These are phyloP conservation scores for Sminthurides aquaticus DNA, from an alignment of 2,888 invertebrate genomes.

Conservation along the genomic window DNA sequence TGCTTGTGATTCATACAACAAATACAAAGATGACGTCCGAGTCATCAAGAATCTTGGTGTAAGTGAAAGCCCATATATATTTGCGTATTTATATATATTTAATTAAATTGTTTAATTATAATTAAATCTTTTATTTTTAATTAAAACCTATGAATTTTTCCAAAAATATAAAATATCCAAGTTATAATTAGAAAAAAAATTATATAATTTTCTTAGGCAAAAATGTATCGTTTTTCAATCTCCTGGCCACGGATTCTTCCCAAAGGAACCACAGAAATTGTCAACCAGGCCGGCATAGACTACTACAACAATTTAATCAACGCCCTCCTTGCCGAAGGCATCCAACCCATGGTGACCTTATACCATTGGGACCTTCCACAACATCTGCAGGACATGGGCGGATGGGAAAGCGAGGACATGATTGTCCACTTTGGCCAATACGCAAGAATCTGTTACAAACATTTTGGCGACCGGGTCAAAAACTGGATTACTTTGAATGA, in stretches of 20 bases:
- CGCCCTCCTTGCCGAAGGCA: conserved; percentile 15
- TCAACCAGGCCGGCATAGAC: conserved; percentile 24
- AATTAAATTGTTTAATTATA: too few relatives aligned
- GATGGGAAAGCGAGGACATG: conserved; percentile 19
- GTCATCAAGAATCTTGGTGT: conserved; percentile 44
- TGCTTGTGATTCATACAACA: conserved; percentile 49
- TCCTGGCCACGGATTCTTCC: conserved; percentile 19
- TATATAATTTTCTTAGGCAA: conserved; percentile 9
- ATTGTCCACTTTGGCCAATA: conserved; percentile 18
- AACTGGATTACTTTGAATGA: conserved; percentile 26
- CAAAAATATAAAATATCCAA: background rate
- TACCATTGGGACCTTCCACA: conserved; percentile 29
- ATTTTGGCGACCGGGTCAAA: conserved; percentile 25
- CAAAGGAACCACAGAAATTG: background rate
- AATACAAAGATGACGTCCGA: conserved; percentile 47
- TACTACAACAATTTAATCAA: conserved; percentile 25
- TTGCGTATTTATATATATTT: too few relatives aligned
- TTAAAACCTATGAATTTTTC: background rate
- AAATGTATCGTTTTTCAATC: conserved; percentile 19
- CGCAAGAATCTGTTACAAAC: conserved; percentile 13
- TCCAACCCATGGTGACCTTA: conserved; percentile 26
- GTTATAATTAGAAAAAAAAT: too few relatives aligned
- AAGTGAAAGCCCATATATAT: too few relatives aligned
- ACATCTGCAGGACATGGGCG: conserved; percentile 15
- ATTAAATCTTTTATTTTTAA: too few relatives aligned